Conservation (phyloP, 2,888 invertebrate species). For the Hypolimnas misippus region DNA sequence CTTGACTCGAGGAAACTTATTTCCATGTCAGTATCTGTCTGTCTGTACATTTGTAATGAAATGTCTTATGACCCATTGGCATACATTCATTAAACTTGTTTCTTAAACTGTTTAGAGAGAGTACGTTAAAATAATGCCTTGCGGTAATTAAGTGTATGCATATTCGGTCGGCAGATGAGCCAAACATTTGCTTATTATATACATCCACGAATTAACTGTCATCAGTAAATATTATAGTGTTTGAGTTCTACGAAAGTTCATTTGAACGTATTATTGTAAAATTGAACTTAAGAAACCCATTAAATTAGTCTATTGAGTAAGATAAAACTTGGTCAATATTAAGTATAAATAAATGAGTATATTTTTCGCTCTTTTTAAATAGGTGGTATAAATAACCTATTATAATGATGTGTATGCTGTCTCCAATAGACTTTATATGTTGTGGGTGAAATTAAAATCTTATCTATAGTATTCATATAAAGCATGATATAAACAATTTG, state of each 20-base stretch:
- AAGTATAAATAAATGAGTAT: no score
- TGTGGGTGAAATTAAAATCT: no score
- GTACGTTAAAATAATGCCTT: slow-evolving; percentile 7
- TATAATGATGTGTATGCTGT: no score
- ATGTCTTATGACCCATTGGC: slow-evolving; percentile 33
- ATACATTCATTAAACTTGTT: slow-evolving; percentile 31
- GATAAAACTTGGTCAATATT: no score
- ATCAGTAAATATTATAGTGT: slow-evolving; percentile 2
- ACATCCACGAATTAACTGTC: background rate
- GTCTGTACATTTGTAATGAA: slow-evolving; percentile 76
- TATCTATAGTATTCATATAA: background rate
- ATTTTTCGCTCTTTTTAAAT: no score
- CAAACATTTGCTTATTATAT: background rate
- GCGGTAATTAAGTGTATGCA: slow-evolving; percentile 8
- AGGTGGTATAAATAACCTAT: no score
- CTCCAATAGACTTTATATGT: no score
- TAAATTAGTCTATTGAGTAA: background rate
- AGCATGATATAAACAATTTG: background rate
- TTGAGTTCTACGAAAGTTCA: background rate
- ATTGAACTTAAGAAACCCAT: background rate
- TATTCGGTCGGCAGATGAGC: background rate
- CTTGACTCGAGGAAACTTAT: slow-evolving; percentile 78
- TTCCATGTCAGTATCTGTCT: slow-evolving; percentile 77
- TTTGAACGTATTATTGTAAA: background rate
- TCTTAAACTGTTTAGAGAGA: slow-evolving; percentile 29